phyloP scores from a whole-genome alignment of 2,888 invertebrate genomes.

The Nomada fucata region DNA sequence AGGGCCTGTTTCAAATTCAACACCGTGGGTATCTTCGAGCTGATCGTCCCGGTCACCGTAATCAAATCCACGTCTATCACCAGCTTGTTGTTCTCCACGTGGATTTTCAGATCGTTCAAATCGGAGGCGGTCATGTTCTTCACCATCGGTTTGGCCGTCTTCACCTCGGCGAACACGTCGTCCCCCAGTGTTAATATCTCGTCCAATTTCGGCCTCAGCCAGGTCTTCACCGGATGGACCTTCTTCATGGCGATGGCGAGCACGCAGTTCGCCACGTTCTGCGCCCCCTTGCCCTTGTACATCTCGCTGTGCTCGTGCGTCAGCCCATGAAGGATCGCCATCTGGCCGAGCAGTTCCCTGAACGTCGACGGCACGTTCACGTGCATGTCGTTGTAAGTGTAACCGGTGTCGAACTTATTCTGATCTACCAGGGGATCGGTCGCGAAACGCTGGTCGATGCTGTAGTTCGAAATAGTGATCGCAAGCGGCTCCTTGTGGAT shows the following conservation, averaged over 20 bases:
- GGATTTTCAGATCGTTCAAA: constrained; percentile 69
- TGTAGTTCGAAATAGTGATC: constrained; percentile 77
- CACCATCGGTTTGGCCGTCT: constrained; percentile 69
- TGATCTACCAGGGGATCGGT: constrained; percentile 72
- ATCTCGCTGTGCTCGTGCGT: constrained; percentile 76
- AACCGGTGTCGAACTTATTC: constrained; percentile 75
- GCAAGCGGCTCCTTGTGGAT: constrained; percentile 71
- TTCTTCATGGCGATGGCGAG: constrained; percentile 76
- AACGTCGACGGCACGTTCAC: constrained; percentile 79
- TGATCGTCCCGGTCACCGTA: constrained; percentile 77
- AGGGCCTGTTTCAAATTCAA: constrained; percentile 75
- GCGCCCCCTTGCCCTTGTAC: constrained; percentile 78
- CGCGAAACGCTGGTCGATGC: constrained; percentile 74
- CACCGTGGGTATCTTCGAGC: constrained; percentile 73
- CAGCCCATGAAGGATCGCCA: constrained; percentile 77
- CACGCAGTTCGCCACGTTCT: constrained; percentile 77
- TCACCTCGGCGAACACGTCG: constrained; percentile 66
- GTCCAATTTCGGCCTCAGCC: constrained; percentile 78
- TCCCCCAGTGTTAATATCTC: constrained; percentile 77
- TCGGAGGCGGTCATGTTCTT: constrained; percentile 76
- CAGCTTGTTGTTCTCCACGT: constrained; percentile 70
- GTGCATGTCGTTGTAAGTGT: constrained; percentile 75
- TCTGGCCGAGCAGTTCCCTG: constrained; percentile 63
- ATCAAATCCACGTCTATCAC: constrained; percentile 78
- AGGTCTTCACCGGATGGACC: constrained; percentile 76